Evolutionary conservation across 2,113 vertebrate species (phyloP).

Genomic region (Reinhardtius hippoglossoides): DNA sequence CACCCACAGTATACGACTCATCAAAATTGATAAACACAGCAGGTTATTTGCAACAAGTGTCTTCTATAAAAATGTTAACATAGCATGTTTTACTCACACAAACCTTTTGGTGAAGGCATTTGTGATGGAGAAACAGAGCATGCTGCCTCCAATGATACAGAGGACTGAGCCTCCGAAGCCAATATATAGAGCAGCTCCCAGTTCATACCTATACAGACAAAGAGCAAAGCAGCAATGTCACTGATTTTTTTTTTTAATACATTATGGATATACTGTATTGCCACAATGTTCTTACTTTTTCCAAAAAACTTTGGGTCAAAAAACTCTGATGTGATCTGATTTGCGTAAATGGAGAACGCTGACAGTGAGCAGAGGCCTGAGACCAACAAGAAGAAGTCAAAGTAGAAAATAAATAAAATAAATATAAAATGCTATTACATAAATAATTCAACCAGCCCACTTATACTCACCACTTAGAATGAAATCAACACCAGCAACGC

Average conservation of each 20-base stretch:
- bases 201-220: slow-evolving; percentile 79
- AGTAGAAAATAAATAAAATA: not conserved
- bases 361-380: slow-evolving; percentile 92
- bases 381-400: slow-evolving; percentile 22
- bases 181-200: slow-evolving; percentile 85
- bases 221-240: not conserved
- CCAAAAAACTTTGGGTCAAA: slow-evolving; percentile 92
- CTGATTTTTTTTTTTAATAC: not conserved
- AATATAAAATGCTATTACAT: slow-evolving; percentile 1
- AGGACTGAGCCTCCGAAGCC: slow-evolving; percentile 85
- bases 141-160: slow-evolving; percentile 80
- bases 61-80: too few species aligned
- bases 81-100: slow-evolving; percentile 2
- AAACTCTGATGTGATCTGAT: slow-evolving; percentile 95
- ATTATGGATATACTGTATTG: not conserved
- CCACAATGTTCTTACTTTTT: slow-evolving; percentile 88
- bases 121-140: slow-evolving; percentile 81
- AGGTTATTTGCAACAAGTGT: not conserved
- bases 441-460: not conserved
- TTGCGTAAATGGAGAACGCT: slow-evolving; percentile 94
- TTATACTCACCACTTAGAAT: slow-evolving; percentile 88
- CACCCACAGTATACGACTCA: not conserved
- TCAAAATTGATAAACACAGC: not conserved
- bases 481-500: slow-evolving; percentile 89
- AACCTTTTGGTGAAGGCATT: slow-evolving; percentile 74